These are phyloP conservation scores for Upupa epops DNA, from an alignment of 2,113 vertebrate species.

Conservation along the genomic window DNA sequence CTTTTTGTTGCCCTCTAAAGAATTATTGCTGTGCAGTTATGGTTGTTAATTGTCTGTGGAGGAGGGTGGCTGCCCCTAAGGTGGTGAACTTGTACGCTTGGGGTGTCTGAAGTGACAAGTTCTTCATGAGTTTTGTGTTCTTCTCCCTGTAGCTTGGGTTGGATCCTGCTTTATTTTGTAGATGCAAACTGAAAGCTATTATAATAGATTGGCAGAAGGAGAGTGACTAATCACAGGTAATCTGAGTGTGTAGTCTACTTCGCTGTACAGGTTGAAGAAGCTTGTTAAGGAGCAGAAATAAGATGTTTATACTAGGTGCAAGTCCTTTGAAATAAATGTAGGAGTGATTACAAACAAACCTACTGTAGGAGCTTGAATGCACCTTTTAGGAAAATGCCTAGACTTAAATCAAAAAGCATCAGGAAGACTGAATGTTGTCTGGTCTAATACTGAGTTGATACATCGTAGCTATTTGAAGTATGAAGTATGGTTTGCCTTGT, in stretches of 20 bases:
- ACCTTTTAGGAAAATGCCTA: not conserved
- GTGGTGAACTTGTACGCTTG: not conserved
- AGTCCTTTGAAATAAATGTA: not conserved
- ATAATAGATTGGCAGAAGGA: not conserved
- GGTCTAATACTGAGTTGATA: conserved; percentile 1
- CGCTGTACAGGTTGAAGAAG: not conserved
- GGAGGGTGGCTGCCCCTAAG: not conserved
- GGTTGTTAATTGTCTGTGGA: not conserved
- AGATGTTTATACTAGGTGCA: not conserved
- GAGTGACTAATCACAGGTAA: not conserved
- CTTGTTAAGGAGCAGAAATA: not conserved
- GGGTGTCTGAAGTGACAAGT: not conserved
- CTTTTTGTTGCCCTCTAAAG: conserved; percentile 4
- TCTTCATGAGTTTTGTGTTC: not conserved
- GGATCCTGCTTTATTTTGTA: not conserved
- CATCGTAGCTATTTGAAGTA: not conserved
- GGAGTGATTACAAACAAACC: not conserved
- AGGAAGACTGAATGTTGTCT: not conserved
- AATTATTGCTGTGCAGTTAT: conserved; percentile 23
- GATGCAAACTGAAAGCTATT: not conserved
- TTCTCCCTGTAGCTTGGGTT: not conserved
- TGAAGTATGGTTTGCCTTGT: not conserved
- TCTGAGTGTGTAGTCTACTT: not conserved
- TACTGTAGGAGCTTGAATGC: not conserved
- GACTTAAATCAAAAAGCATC: not conserved